Conservation (phyloP, 2,113 vertebrate species). For the Calyptommatus sinebrachiatus region DNA sequence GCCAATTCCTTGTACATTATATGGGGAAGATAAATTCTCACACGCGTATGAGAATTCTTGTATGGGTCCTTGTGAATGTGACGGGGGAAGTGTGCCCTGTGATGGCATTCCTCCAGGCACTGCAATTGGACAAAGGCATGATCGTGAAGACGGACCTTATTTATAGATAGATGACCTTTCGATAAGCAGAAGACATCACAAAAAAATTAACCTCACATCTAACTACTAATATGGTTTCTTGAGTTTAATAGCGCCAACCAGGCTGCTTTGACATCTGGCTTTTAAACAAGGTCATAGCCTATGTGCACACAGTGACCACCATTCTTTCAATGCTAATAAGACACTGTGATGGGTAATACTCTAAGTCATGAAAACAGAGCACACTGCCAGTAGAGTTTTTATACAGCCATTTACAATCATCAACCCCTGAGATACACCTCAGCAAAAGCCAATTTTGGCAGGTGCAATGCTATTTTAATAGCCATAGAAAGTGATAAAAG, state of each 20-base stretch:
- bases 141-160: constrained; percentile 7
- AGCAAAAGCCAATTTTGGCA: constrained; percentile 26
- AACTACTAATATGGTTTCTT: constrained; percentile 26
- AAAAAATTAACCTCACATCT: constrained; percentile 44
- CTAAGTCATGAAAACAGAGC: constrained; percentile 16
- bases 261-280: neutral
- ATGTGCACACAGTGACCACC: neutral
- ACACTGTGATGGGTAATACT: constrained; percentile 39
- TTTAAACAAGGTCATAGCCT: constrained; percentile 25
- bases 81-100: too few relatives aligned
- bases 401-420: constrained; percentile 10
- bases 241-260: constrained; percentile 46
- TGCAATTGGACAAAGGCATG: too few relatives aligned
- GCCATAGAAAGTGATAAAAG: constrained; percentile 39
- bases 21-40: too few relatives aligned
- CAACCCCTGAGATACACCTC: constrained; percentile 19
- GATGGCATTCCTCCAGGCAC: too few relatives aligned
- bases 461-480: constrained; percentile 35
- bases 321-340: constrained; percentile 22
- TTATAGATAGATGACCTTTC: constrained; percentile 24
- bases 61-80: too few relatives aligned
- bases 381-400: constrained; percentile 28
- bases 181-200: constrained; percentile 48
- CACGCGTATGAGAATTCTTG: too few relatives aligned
- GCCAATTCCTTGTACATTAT: too few relatives aligned